Evolutionary conservation across 2,888 invertebrate genomes (phyloP), one percentile per base, ranked within the genome.

Genomic region (Taphrorychus bicolor): DNA sequence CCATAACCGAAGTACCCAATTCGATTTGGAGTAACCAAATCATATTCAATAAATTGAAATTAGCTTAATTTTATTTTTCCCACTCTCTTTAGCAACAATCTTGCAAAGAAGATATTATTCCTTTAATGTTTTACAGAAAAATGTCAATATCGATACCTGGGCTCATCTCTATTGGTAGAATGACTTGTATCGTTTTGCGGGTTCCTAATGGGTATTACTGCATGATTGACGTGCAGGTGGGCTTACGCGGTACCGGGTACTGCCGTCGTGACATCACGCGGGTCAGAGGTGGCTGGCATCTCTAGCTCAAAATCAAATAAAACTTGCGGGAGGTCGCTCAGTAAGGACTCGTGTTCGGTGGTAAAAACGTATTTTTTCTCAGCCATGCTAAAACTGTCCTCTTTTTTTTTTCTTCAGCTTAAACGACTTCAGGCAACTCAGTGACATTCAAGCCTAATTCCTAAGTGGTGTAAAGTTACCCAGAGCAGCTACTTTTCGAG

Each of bases 161-260:
- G n/a, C 58, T 42, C 65, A 59, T 53, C 18, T 40, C 59, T 54
- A 59, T 11, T 24, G 21, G 24, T 59, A 48, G 54, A 59, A 52
- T 59, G 59, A 54, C 59, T 49, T n/a, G 5, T 53, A 59, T 32
- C 59, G 54, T 42, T 59, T 54, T 45, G 24, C 56, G 54, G 66
- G 62, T 61, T 59, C 63, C 67, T 68, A 68, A 68, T 68, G 63
- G 67, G 54, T 63, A 63, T 68, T 63, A 68, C 59, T 63, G 54
- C 59, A 32, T 62, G 67, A 68, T 68, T 68, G 67, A 68, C 67
- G 63, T 63, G 62, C 62, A 68, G 67, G 67, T 68, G 67, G 67
- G 62, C 62, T n/a, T 63, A 21, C 63, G 49, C 23, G 59, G 58
- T 51, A 56, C 62, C 21, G 54, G 59, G 58, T 51, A 56, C 62